Base-by-base conservation (phyloP, 2,797 vertebrate species). In the Leptoclinus maculatus region DNA sequence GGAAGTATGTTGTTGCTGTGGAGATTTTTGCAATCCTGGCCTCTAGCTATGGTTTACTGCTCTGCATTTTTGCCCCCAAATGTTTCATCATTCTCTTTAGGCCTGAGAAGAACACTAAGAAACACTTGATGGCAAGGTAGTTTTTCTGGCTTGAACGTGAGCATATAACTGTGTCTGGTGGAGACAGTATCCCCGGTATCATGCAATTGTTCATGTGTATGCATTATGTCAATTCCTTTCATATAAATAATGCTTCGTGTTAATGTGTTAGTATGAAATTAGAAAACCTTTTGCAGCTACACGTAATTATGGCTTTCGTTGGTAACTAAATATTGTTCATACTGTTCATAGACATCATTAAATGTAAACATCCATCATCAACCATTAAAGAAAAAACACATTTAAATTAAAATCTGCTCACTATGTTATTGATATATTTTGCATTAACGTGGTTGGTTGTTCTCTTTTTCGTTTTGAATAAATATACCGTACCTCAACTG, bases 21-120 rank as follows among this genome's bases (percentile, higher is more conserved):
- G 93, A 94, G 3, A 86, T 93, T 14, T 93, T 94, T 85, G 92
- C 93, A 7, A 94, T 94, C 38, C 84, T 93, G 16, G 90, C 91
- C 0, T 94, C 93, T 1, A 91, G 91, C 54, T 94, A 91, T 65
- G 91, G 91, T 8, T 79, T 94, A 12, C 66, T 94, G 23, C 8
- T 90, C 9, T 92, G 91, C 6, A 86, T 94, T 49, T 94, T 94
- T 79, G 85, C 86, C 6, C 91, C 92, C 8, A 94, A 93, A 34
- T 90, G 86, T 77, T 92, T 84, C 34, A 90, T 90, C 2, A 89
- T 91, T 66, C 76, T 91, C 2, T 62, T 90, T 7, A 84, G 82
- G 27, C 91, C 92, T n/a, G 82, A 91, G 21, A 88, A 71, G 62
- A 93, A 93, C 76, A 91, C 85, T 0, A 92, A 91, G 84, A 92